Conservation (phyloP, 1,140 invertebrate genomes). For the Leguminivora glycinivorella region DNA sequence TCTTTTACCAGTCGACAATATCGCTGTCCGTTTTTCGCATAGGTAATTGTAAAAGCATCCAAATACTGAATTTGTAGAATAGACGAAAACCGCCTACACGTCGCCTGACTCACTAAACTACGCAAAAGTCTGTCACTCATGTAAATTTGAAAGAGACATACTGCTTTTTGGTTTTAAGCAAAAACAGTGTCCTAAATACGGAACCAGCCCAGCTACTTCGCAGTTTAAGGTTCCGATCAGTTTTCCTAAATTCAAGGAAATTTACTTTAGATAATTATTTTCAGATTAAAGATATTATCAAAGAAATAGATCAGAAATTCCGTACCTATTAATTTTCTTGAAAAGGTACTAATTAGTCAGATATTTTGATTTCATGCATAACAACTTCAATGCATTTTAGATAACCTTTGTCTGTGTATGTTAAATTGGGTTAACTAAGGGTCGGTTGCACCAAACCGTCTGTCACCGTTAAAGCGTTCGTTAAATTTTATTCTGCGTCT, state of each 20-base stretch:
- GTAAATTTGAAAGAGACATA: background rate
- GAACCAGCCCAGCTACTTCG: background rate
- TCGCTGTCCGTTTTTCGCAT: background rate
- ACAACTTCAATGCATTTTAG: too few species aligned
- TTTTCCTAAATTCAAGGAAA: background rate
- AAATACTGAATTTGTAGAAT: background rate
- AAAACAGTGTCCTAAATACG: constrained; percentile 8
- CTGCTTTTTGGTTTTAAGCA: background rate
- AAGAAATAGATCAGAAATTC: too few species aligned
- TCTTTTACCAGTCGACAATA: background rate
- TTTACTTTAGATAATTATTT: too few species aligned
- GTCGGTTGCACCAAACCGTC: too few species aligned
- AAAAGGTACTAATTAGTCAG: too few species aligned
- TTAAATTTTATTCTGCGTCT: too few species aligned
- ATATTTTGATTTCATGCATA: too few species aligned
- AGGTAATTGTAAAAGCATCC: background rate
- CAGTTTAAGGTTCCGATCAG: background rate
- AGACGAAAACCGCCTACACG: background rate
- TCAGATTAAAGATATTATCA: too few species aligned
- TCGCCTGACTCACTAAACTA: background rate
- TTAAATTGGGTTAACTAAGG: too few species aligned
- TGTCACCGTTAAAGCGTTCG: too few species aligned
- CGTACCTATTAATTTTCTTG: too few species aligned
- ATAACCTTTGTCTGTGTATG: too few species aligned
- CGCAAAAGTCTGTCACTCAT: background rate